Evolutionary conservation across 35 echinoderm and acorn worm species (phyloP), one percentile per base, ranked within the genome.

Genomic region (Patiria miniata): DNA sequence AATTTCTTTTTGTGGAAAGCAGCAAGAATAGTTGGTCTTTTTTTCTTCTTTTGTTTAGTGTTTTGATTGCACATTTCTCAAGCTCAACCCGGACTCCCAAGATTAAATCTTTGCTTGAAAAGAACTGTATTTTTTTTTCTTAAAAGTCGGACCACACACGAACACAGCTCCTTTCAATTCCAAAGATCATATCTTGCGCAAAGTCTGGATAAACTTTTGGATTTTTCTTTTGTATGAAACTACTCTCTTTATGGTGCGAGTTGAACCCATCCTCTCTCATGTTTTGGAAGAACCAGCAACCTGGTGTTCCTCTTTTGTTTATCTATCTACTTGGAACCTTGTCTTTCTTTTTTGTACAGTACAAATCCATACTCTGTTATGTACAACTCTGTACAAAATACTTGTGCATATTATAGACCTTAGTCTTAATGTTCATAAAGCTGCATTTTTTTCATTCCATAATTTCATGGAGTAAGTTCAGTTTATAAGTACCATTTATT

Each of bases 281-380:
- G 19, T 37, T 7, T 19, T n/a, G 54, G 53, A 37, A 18, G 51
- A 58, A 17, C 51, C 82, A 36, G 29, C 53, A 37, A 61, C 2
- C 30, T 53, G 54, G 82, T 10, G n/a, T 54, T 58, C 82, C 39
- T 22, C 80, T 82, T n/a, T 54, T 28, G 18, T 81, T 28, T 51
- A 53, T 84, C 53, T 58, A 84, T 84, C 82, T 58, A 58, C 57
- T 39, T 51, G 29, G 29, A 59, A 59, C 44, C 57, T n/a, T n/a
- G n/a, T n/a, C 33, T 51, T 37, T 82, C 30, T 82, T 53, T 78
- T 82, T 84, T 84, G 82, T 84, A 84, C 82, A 84, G 82, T 84
- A 84, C 82, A 84, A 84, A 84, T 84, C 51, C 51, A 28, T 82
- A 82, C 80, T 82, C 80, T 82, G 51, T 84, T 84, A 84, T 84